Evolutionary conservation across 2,888 invertebrate species (phyloP).

Genomic region (Sarcophaga rosellei): DNA sequence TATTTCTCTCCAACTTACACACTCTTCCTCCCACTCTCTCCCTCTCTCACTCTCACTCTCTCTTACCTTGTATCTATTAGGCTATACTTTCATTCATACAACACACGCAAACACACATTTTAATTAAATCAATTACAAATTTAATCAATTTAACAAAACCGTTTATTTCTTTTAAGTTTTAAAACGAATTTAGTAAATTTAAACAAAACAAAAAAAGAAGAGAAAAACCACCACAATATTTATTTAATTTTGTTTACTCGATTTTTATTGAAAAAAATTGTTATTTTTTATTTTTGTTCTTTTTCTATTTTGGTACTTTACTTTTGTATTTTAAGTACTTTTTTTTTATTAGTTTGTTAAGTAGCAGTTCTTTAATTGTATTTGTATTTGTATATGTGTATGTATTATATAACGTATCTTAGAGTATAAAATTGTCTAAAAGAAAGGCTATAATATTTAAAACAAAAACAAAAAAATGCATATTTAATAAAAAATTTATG

Average conservation of each 20-base stretch:
- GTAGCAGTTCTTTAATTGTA: neutral
- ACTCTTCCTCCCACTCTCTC: neutral
- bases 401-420: constrained; percentile 28
- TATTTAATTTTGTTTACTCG: neutral
- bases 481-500: constrained; percentile 13
- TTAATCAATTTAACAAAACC: too few relatives aligned
- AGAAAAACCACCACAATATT: neutral
- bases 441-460: constrained; percentile 49
- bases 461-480: neutral
- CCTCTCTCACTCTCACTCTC: neutral
- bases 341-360: neutral
- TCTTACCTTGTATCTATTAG: too few relatives aligned
- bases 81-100: too few relatives aligned
- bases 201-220: neutral
- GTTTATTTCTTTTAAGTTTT: neutral
- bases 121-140: too few relatives aligned
- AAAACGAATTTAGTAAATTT: constrained; percentile 54
- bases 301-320: neutral
- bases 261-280: neutral
- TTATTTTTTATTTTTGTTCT: neutral
- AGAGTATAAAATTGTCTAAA: constrained; percentile 17
- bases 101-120: too few relatives aligned
- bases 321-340: neutral
- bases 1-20: constrained; percentile 7
- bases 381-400: neutral